Conservation (phyloP, 37 sponge, comb jelly and placozoan genomes). For the Spongilla lacustris region DNA sequence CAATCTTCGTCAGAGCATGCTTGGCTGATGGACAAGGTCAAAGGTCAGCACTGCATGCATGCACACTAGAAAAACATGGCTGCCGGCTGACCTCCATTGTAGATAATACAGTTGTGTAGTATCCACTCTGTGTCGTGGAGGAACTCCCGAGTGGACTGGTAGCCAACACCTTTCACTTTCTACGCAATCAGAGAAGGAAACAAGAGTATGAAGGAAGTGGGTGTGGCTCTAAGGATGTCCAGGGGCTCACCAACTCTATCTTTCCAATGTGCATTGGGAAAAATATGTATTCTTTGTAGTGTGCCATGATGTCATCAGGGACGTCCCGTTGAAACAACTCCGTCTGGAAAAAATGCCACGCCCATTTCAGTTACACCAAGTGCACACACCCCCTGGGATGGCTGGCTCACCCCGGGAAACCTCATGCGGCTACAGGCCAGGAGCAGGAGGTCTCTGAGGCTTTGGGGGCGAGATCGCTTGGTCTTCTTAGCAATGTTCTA, state of each 20-base stretch:
- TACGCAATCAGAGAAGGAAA: slow-evolving; percentile 6
- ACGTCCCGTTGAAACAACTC: slow-evolving; percentile 88
- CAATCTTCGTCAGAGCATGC: slow-evolving; percentile 85
- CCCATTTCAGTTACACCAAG: background rate
- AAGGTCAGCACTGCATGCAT: background rate
- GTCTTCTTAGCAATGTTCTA: slow-evolving; percentile 72
- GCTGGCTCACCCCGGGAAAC: slow-evolving; percentile 77
- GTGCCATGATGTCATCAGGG: slow-evolving; percentile 70
- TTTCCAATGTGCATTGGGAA: slow-evolving; percentile 87
- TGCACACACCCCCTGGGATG: background rate
- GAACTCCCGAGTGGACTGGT: slow-evolving; percentile 81
- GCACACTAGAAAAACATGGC: background rate
- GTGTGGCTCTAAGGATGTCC: background rate
- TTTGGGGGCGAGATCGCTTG: slow-evolving; percentile 69
- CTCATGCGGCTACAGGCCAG: slow-evolving; percentile 81
- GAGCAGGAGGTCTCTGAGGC: slow-evolving; percentile 80
- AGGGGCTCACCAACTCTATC: slow-evolving; percentile 54
- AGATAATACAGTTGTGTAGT: slow-evolving; percentile 98
- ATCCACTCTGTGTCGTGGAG: slow-evolving; percentile 94
- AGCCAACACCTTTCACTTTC: slow-evolving; percentile 64
- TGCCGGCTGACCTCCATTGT: slow-evolving; percentile 85
- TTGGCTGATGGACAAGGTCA: slow-evolving; percentile 39
- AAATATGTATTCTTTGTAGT: slow-evolving; percentile 82
- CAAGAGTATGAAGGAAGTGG: background rate
- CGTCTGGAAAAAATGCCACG: slow-evolving; percentile 46